phyloP scores from a whole-genome alignment of 2,797 vertebrate species.

The Pseudochirops corinnae region DNA sequence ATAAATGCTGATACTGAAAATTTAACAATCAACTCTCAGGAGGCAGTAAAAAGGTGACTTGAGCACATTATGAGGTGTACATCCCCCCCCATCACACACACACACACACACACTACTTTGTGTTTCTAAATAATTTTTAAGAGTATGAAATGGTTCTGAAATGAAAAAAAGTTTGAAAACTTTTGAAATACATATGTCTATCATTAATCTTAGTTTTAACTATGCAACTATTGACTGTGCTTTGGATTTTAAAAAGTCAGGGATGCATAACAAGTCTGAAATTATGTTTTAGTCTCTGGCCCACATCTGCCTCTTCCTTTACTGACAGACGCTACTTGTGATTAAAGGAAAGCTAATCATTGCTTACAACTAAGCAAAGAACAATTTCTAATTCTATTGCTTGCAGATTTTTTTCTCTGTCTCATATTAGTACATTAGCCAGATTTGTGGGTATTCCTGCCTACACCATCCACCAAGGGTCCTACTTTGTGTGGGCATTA shows the following conservation, averaged over 20 bases:
- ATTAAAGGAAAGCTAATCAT: neutral
- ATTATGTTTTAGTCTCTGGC: neutral
- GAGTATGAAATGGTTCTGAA: neutral
- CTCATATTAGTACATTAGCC: neutral
- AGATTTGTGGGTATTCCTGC: neutral
- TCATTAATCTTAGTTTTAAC: neutral
- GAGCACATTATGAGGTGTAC: neutral
- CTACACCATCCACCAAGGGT: neutral
- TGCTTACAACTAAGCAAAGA: neutral
- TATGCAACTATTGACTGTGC: neutral
- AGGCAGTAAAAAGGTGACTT: neutral
- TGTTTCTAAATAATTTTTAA: neutral
- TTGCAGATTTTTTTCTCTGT: neutral
- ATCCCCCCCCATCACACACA: too few relatives aligned
- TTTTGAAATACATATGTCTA: neutral
- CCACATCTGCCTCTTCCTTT: neutral
- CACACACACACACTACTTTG: neutral
- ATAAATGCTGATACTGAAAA: neutral
- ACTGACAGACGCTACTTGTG: neutral
- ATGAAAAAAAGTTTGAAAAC: neutral
- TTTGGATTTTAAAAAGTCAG: neutral
- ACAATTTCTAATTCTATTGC: neutral
- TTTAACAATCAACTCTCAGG: neutral
- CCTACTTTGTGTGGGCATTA: neutral
- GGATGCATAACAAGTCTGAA: neutral